These are phyloP conservation scores for Gymnocypris eckloni DNA, from an alignment of 2,797 vertebrate species.

Conservation along the genomic window DNA sequence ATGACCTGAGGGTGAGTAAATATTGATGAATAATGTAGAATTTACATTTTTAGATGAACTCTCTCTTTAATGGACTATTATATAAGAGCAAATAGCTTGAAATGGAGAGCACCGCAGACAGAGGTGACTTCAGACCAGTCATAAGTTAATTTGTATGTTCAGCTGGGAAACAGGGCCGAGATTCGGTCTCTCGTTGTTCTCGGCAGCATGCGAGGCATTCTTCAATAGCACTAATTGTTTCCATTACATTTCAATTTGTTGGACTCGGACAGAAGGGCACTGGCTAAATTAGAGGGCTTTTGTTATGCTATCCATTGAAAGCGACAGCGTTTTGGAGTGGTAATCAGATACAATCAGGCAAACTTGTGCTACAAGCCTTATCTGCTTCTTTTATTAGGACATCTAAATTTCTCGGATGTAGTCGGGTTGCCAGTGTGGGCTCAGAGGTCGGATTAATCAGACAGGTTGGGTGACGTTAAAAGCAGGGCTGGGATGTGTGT, in stretches of 20 bases:
- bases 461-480: conserved; percentile 64
- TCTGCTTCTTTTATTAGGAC: conserved; percentile 77
- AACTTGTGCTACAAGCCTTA: conserved; percentile 73
- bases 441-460: conserved; percentile 78
- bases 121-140: conserved; percentile 34
- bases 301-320: conserved; percentile 79
- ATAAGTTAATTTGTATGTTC: conserved; percentile 36
- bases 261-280: conserved; percentile 76
- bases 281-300: conserved; percentile 77
- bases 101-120: not conserved
- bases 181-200: conserved; percentile 55
- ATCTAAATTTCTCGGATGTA: conserved; percentile 77
- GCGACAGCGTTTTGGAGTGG: conserved; percentile 76
- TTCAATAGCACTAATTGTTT: conserved; percentile 76
- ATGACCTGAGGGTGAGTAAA: not conserved
- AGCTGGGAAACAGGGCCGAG: conserved; percentile 14
- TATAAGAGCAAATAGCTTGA: conserved; percentile 31
- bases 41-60: not conserved
- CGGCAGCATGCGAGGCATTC: conserved; percentile 63
- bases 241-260: conserved; percentile 80
- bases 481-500: not conserved
- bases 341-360: conserved; percentile 80
- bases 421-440: conserved; percentile 65
- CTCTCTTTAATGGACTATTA: conserved; percentile 11
- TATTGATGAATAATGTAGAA: not conserved